Evolutionary conservation across 1,140 invertebrate genomes (phyloP).

Genomic region (Drosophila parabipectinata): DNA sequence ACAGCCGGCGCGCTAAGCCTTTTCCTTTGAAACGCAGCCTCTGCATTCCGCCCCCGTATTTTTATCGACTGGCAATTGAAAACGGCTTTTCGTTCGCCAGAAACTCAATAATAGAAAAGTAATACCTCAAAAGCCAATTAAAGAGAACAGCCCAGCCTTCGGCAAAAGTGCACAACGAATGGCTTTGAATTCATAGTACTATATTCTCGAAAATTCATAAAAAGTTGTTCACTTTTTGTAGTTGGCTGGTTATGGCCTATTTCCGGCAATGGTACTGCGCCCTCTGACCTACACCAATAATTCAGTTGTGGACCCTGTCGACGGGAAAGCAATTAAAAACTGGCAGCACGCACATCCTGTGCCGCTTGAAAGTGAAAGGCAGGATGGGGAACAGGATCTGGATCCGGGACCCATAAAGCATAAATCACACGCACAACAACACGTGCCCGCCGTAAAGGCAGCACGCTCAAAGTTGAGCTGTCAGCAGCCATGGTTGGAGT

Average conservation of each 20-base stretch:
- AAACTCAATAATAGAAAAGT: constrained; percentile 1
- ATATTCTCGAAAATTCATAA: background rate
- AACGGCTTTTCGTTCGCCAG: constrained; percentile 9
- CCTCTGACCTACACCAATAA: constrained; percentile 74
- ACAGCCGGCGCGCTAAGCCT: constrained; percentile 49
- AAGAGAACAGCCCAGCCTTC: background rate
- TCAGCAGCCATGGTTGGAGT: constrained; percentile 38
- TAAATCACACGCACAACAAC: constrained; percentile 70
- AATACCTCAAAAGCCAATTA: constrained; percentile 14
- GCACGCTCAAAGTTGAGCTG: constrained; percentile 58
- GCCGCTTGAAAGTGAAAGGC: constrained; percentile 14
- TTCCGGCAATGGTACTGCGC: constrained; percentile 20
- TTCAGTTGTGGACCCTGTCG: constrained; percentile 48
- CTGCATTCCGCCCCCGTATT: background rate
- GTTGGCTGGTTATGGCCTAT: constrained; percentile 15
- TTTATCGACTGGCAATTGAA: constrained; percentile 18
- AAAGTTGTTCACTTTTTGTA: background rate
- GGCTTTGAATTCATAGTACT: background rate
- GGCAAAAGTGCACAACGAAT: no score
- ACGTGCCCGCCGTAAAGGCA: constrained; percentile 69
- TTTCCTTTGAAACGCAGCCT: constrained; percentile 16
- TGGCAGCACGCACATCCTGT: constrained; percentile 61
- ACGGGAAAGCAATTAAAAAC: constrained; percentile 75
- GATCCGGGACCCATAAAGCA: constrained; percentile 29
- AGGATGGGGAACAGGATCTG: background rate